These are phyloP conservation scores for Rhinopithecus roxellana DNA, from an alignment of 2,113 vertebrate genomes.

Conservation along the genomic window DNA sequence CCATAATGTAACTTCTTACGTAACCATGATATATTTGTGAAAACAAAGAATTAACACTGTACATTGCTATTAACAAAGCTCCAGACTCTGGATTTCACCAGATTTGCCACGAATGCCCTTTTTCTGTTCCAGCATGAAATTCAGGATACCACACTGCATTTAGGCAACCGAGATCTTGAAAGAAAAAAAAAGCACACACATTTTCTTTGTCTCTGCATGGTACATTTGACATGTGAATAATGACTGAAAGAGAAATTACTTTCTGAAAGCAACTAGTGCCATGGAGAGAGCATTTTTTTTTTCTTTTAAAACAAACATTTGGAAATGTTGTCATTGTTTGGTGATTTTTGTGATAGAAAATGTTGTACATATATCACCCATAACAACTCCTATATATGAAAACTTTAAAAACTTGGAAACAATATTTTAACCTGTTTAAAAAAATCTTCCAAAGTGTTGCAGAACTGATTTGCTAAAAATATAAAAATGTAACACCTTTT, in stretches of 20 bases:
- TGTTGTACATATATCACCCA: background rate
- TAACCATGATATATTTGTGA: background rate
- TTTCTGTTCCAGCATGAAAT: background rate
- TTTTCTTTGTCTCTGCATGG: background rate
- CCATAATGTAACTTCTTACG: background rate
- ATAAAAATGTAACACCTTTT: slow-evolving; percentile 73
- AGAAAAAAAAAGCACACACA: background rate
- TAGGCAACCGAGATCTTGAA: slow-evolving; percentile 10
- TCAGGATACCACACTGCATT: background rate
- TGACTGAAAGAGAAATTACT: slow-evolving; percentile 28
- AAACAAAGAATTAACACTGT: background rate
- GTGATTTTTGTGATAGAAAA: slow-evolving; percentile 25
- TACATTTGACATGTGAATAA: slow-evolving; percentile 25
- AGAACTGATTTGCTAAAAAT: slow-evolving; percentile 72
- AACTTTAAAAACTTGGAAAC: slow-evolving; percentile 57
- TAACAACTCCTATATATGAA: background rate
- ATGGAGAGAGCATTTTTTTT: slow-evolving; percentile 42
- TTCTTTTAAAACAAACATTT: slow-evolving; percentile 34
- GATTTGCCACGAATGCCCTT: background rate
- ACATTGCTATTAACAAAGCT: background rate
- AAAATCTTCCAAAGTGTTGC: slow-evolving; percentile 50
- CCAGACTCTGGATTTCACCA: background rate
- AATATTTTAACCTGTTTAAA: slow-evolving; percentile 49
- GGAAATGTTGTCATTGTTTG: slow-evolving; percentile 28
- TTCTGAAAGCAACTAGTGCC: background rate